Evolutionary conservation across 2,113 vertebrate genomes (phyloP).

Genomic region (Sigmodon hispidus): DNA sequence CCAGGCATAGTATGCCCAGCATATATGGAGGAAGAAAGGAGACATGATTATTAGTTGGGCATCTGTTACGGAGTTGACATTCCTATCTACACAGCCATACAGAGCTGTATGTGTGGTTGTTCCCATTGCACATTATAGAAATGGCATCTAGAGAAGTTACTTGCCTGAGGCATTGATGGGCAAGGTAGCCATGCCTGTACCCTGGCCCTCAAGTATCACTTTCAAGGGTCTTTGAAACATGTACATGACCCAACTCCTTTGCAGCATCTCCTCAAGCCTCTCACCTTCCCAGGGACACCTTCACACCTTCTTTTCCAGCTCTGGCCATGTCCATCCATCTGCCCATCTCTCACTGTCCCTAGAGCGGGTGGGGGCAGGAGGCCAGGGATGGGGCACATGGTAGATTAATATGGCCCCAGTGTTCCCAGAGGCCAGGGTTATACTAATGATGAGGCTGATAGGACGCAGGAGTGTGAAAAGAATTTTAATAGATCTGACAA

Average conservation of each 20-base stretch:
- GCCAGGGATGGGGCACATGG: conserved; percentile 46
- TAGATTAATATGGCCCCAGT: conserved; percentile 79
- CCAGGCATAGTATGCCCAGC: accelerated
- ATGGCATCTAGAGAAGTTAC: not conserved
- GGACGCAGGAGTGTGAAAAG: conserved; percentile 94
- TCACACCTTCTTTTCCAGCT: not conserved
- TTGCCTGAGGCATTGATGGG: accelerated
- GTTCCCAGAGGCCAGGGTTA: conserved; percentile 85
- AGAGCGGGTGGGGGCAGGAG: conserved; percentile 42
- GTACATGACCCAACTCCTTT: accelerated
- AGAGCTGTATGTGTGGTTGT: accelerated
- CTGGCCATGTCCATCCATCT: conserved; percentile 17
- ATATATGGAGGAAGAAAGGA: not conserved
- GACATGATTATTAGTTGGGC: not conserved
- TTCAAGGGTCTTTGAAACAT: accelerated
- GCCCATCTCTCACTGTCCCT: conserved; percentile 59
- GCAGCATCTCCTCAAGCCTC: not conserved
- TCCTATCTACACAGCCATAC: not conserved
- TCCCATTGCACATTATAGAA: not conserved
- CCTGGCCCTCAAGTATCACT: accelerated
- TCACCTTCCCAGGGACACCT: not conserved
- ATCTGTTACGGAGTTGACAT: not conserved
- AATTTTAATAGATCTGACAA: conserved; percentile 99
- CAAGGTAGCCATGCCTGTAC: accelerated
- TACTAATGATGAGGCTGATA: conserved; percentile 91